Percentiles rank a stretch among this genome's conserved stretches.
phyloP scores from a whole-genome alignment of 2,888 invertebrate species.

The Diplolepis rosae region DNA sequence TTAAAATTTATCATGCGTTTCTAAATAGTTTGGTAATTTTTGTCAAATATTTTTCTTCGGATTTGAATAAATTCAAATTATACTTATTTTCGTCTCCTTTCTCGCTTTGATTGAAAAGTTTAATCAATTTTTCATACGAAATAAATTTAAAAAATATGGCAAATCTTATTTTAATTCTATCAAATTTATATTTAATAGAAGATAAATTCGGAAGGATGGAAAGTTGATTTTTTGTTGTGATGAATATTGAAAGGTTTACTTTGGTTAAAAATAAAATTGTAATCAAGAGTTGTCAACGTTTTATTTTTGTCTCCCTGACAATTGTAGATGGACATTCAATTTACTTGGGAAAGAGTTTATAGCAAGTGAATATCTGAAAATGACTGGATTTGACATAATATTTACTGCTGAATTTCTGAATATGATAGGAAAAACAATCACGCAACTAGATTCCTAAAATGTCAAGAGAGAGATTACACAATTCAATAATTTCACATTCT shows the following conservation, averaged over 20 bases:
- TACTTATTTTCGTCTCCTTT: no score
- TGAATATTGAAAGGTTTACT: neutral
- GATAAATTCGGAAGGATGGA: neutral
- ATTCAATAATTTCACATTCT: neutral
- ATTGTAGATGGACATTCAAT: neutral
- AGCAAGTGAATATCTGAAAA: neutral
- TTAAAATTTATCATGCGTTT: no score
- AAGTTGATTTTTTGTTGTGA: neutral
- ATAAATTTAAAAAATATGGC: no score
- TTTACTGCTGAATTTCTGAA: neutral
- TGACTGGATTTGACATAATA: constrained; percentile 10
- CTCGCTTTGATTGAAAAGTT: no score
- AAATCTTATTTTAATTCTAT: no score
- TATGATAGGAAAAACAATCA: neutral
- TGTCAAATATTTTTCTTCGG: no score
- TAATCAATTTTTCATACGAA: no score
- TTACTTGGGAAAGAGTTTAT: neutral
- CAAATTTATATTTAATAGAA: neutral
- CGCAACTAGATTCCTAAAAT: neutral
- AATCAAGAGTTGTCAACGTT: neutral
- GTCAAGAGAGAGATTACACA: neutral
- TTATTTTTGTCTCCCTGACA: neutral
- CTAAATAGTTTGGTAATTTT: no score
- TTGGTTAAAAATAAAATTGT: neutral
- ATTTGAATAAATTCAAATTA: no score